Percentiles rank a stretch among this genome's conserved stretches.
phyloP scores from a whole-genome alignment of 92 coral and sea anemone genomes.

The Virgularia gustaviana region DNA sequence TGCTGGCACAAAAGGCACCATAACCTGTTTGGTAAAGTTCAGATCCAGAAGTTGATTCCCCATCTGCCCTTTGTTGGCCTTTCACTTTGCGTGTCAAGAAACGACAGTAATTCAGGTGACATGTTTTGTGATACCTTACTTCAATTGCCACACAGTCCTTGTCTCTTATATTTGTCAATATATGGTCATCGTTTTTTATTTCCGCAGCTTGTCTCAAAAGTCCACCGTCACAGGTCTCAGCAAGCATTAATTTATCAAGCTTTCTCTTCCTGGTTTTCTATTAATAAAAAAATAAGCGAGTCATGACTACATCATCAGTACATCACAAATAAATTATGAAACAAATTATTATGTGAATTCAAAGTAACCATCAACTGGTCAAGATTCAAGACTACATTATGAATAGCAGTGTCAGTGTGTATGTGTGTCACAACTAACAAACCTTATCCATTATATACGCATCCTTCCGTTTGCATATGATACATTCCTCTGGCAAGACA shows the following conservation, averaged over 20 bases:
- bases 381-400: no score
- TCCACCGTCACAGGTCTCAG: slow-evolving; percentile 14
- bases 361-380: not conserved
- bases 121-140: slow-evolving; percentile 15
- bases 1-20: slow-evolving; percentile 1
- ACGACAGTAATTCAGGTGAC: slow-evolving; percentile 25
- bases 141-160: slow-evolving; percentile 33
- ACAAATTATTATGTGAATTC: not conserved
- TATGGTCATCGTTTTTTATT: slow-evolving; percentile 15
- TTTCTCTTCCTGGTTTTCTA: slow-evolving; percentile 12
- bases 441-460: slow-evolving; percentile 13
- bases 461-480: slow-evolving; percentile 16
- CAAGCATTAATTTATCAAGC: slow-evolving; percentile 2
- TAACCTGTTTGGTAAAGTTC: slow-evolving; percentile 19
- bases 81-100: slow-evolving; percentile 17
- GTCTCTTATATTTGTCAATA: slow-evolving; percentile 24
- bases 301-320: no score
- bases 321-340: no score
- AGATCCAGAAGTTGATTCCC: no score
- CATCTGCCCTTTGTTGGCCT: no score
- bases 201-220: slow-evolving; percentile 27
- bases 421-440: no score
- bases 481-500: slow-evolving; percentile 26
- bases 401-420: no score
- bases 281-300: no score